Evolutionary conservation across 1,140 invertebrate species (phyloP).

Genomic region (Heliconius nattereri): DNA sequence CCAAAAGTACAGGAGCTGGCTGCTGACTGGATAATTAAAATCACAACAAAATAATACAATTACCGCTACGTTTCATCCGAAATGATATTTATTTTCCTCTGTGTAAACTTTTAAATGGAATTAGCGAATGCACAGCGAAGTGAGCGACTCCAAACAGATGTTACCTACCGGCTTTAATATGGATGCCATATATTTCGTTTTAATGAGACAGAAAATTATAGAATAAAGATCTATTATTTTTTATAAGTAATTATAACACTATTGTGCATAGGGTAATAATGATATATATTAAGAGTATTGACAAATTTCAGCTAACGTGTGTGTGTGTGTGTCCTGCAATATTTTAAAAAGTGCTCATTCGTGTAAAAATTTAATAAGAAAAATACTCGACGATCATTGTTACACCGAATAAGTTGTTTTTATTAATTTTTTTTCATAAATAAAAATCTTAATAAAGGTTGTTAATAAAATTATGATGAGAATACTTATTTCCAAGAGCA

Average conservation of each 20-base stretch:
- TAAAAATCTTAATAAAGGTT: too few species aligned
- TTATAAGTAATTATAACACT: background rate
- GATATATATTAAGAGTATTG: too few species aligned
- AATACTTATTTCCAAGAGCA: too few species aligned
- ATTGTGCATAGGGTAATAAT: too few species aligned
- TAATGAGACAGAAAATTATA: background rate
- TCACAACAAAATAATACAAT: constrained; percentile 9
- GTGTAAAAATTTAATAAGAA: too few species aligned
- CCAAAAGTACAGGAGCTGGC: background rate
- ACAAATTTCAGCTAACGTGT: too few species aligned
- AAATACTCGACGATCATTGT: too few species aligned
- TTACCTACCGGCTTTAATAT: background rate
- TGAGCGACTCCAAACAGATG: background rate
- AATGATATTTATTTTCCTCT: constrained; percentile 18
- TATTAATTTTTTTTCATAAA: too few species aligned
- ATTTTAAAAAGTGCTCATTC: too few species aligned
- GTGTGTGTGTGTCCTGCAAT: too few species aligned
- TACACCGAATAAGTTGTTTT: too few species aligned
- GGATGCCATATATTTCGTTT: background rate
- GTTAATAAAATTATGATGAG: too few species aligned
- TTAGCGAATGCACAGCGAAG: constrained; percentile 18
- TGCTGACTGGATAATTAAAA: background rate
- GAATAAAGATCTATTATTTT: background rate
- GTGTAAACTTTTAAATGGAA: constrained; percentile 30
- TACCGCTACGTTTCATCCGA: background rate